Conservation (phyloP, 2,888 invertebrate genomes). For the Julus scanicus region DNA sequence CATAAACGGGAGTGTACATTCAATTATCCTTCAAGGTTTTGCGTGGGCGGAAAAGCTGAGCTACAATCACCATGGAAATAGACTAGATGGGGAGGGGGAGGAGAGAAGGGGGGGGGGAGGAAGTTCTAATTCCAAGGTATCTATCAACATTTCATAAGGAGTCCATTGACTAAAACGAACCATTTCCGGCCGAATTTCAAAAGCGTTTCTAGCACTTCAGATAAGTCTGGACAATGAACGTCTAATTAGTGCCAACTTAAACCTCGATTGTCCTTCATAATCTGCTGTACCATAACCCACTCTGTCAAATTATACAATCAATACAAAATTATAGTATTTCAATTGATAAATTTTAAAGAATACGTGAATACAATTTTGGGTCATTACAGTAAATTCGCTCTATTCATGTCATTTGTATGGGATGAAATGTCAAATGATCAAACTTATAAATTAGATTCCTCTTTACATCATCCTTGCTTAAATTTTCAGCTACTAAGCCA, state of each 20-base stretch:
- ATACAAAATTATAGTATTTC: too few relatives aligned
- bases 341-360: too few relatives aligned
- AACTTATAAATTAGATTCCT: too few relatives aligned
- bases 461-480: too few relatives aligned
- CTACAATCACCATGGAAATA: constrained; percentile 42
- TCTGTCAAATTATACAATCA: too few relatives aligned
- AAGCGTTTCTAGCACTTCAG: background rate
- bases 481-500: too few relatives aligned
- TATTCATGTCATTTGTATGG: too few relatives aligned
- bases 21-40: constrained; percentile 42
- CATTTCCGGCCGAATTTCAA: constrained; percentile 8
- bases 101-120: background rate
- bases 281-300: too few relatives aligned
- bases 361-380: too few relatives aligned
- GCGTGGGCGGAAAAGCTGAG: constrained; percentile 17
- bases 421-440: too few relatives aligned
- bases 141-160: constrained; percentile 1
- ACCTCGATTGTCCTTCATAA: too few relatives aligned
- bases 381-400: too few relatives aligned
- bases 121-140: background rate
- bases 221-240: background rate
- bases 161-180: constrained; percentile 37
- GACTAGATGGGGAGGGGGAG: background rate
- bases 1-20: constrained; percentile 41
- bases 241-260: background rate